Percentiles rank a stretch among this genome's conserved stretches.
Conservation (phyloP, 2,797 vertebrate genomes). For the Holocentrus rufus region DNA sequence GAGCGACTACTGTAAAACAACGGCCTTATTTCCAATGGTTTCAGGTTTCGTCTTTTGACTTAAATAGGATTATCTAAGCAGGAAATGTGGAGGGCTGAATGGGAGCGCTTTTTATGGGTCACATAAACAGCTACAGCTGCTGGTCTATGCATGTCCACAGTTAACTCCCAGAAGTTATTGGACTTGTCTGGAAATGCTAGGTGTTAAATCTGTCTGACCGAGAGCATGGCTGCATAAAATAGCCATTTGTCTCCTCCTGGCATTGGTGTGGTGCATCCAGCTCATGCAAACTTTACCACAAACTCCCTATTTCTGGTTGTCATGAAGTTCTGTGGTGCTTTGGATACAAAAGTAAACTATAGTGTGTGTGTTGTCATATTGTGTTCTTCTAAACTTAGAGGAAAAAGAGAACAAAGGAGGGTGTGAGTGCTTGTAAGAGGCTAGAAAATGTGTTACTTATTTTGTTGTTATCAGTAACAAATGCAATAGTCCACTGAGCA, state of each 20-base stretch:
- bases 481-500: background rate
- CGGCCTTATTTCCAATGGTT: slow-evolving; percentile 33
- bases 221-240: slow-evolving; percentile 49
- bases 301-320: slow-evolving; percentile 6
- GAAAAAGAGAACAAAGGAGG: slow-evolving; percentile 16
- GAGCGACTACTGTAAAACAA: slow-evolving; percentile 45
- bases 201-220: slow-evolving; percentile 68
- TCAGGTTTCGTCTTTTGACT: slow-evolving; percentile 55
- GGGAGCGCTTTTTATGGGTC: slow-evolving; percentile 57
- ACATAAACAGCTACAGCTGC: slow-evolving; percentile 72
- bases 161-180: slow-evolving; percentile 51
- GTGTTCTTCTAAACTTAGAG: background rate
- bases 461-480: background rate
- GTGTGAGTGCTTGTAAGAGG: background rate
- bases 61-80: slow-evolving; percentile 65
- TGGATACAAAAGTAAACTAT: slow-evolving; percentile 1
- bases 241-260: slow-evolving; percentile 61
- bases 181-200: slow-evolving; percentile 63
- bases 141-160: slow-evolving; percentile 38
- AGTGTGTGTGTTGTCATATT: background rate
- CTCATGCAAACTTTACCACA: slow-evolving; percentile 34
- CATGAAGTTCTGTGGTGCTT: background rate
- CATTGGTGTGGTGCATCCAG: slow-evolving; percentile 29
- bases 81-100: slow-evolving; percentile 59
- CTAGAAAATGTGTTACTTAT: too few relatives aligned